These are phyloP conservation scores for Acanthoscelides obtectus DNA, from an alignment of 2,888 invertebrate genomes.

Conservation along the genomic window DNA sequence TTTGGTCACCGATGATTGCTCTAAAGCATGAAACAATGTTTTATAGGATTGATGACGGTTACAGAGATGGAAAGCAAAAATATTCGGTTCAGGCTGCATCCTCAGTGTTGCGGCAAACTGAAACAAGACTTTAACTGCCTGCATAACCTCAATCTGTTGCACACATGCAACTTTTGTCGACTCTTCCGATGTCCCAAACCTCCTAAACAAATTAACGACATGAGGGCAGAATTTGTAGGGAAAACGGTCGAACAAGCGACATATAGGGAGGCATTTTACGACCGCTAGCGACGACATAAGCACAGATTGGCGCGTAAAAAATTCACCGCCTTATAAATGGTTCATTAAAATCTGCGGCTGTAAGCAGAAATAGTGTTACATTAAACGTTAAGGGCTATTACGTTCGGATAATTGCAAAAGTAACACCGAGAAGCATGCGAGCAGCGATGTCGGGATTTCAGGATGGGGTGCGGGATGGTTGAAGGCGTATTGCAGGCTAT, in stretches of 20 bases:
- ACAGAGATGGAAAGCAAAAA: no score
- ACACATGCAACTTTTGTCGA: no score
- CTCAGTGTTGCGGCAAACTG: no score
- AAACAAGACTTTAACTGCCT: no score
- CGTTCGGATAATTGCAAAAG: slow-evolving; percentile 30
- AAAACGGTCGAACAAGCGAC: background rate
- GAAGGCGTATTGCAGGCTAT: no score
- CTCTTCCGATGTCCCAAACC: no score
- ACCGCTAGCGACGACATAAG: background rate
- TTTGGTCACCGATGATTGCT: no score
- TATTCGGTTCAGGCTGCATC: no score
- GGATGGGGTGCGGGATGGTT: background rate
- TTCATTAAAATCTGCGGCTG: slow-evolving; percentile 27
- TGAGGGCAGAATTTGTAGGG: background rate
- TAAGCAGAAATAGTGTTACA: slow-evolving; percentile 28
- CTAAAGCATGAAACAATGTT: no score
- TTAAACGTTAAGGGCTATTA: slow-evolving; percentile 32
- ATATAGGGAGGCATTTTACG: background rate
- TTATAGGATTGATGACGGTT: no score
- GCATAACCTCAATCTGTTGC: no score
- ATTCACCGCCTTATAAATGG: slow-evolving; percentile 13
- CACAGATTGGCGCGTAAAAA: slow-evolving; percentile 1
- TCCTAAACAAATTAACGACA: background rate
- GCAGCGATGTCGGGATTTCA: slow-evolving; percentile 1
- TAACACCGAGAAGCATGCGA: slow-evolving; percentile 28